Evolutionary conservation across 2,797 vertebrate genomes (phyloP).

Genomic region (Poeciliopsis gracilis): DNA sequence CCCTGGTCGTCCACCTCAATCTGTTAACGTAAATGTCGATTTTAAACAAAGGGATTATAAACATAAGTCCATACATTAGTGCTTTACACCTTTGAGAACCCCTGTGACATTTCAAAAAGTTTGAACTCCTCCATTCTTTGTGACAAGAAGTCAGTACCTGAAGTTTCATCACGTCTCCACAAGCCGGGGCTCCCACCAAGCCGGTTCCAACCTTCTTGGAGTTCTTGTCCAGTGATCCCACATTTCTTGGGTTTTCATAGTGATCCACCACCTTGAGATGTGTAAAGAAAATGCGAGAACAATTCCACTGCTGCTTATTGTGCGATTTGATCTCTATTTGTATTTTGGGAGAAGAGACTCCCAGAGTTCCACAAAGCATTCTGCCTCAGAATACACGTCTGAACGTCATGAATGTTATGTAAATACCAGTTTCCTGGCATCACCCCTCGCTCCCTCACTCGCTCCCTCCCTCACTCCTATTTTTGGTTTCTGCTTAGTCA

Average conservation of each 20-base stretch:
- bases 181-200: conserved; percentile 95
- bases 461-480: too few species aligned
- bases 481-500: conserved; percentile 67
- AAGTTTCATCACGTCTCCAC: conserved; percentile 98
- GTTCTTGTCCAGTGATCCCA: conserved; percentile 91
- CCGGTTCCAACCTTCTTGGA: conserved; percentile 95
- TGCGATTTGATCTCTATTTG: neutral
- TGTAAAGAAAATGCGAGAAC: neutral
- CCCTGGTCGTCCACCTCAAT: conserved; percentile 91
- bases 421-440: conserved; percentile 19
- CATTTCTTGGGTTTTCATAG: conserved; percentile 97
- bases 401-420: conserved; percentile 14
- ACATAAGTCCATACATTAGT: neutral
- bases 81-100: neutral
- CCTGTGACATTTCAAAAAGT: neutral
- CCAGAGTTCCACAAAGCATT: neutral
- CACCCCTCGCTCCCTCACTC: too few species aligned
- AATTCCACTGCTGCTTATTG: neutral
- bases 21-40: conserved; percentile 64
- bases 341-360: neutral
- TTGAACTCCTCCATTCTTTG: neutral
- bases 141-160: conserved; percentile 81
- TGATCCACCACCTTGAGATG: conserved; percentile 92
- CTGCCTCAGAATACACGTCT: neutral
- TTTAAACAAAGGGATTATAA: neutral